phyloP scores from a whole-genome alignment of 2,888 invertebrate species.

The Blera fallax region DNA sequence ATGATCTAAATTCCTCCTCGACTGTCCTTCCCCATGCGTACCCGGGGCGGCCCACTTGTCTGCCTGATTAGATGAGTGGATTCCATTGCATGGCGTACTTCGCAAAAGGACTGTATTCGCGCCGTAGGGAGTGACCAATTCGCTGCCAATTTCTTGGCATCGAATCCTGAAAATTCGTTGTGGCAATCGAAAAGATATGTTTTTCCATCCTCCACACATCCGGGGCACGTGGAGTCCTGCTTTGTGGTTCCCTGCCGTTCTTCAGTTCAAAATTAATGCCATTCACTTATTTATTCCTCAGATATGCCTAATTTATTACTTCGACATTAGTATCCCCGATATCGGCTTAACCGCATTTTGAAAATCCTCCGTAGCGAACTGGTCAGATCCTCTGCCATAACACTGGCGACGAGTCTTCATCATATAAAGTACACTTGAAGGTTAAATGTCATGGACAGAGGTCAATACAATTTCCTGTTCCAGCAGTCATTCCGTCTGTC shows the following conservation, averaged over 20 bases:
- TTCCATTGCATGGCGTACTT: too few species aligned
- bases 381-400: background rate
- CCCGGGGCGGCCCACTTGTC: too few species aligned
- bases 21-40: too few species aligned
- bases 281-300: background rate
- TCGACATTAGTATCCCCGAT: background rate
- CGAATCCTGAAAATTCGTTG: too few species aligned
- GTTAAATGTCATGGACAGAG: conserved; percentile 37
- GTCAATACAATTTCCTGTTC: conserved; percentile 21
- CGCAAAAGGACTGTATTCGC: too few species aligned
- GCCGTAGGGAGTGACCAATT: too few species aligned
- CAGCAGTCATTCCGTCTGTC: background rate
- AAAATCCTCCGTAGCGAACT: background rate
- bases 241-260: background rate
- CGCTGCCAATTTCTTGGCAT: too few species aligned
- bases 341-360: background rate
- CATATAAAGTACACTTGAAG: background rate
- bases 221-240: too few species aligned
- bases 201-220: too few species aligned
- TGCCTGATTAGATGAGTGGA: too few species aligned
- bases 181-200: too few species aligned
- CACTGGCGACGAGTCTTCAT: background rate
- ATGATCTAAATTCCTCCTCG: too few species aligned
- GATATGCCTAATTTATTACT: background rate
- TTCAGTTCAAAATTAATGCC: background rate